phyloP scores from a whole-genome alignment of 2,797 vertebrate species.

The Spea hammondii region DNA sequence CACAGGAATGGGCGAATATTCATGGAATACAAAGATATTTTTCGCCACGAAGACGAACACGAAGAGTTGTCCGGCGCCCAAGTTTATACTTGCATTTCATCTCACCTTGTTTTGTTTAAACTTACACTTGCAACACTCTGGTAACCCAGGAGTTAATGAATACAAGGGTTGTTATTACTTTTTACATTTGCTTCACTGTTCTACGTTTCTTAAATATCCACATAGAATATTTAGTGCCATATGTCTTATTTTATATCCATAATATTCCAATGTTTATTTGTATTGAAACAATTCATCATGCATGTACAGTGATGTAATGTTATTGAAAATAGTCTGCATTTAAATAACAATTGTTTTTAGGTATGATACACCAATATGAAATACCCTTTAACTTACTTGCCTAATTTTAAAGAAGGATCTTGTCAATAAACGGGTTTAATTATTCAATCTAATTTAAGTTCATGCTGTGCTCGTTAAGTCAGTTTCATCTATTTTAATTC shows the following conservation, averaged over 20 bases:
- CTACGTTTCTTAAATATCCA: neutral
- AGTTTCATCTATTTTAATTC: constrained; percentile 1
- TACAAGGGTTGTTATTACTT: too few species aligned
- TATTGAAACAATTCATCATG: neutral
- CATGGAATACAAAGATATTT: too few species aligned
- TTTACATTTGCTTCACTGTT: too few species aligned
- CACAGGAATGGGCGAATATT: too few species aligned
- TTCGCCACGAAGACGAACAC: too few species aligned
- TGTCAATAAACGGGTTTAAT: constrained; percentile 31
- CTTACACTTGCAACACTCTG: too few species aligned
- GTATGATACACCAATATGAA: neutral
- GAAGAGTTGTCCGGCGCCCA: too few species aligned
- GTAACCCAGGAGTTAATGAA: too few species aligned
- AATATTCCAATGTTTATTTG: neutral
- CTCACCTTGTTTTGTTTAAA: too few species aligned
- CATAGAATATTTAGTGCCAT: neutral
- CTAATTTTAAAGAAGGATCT: neutral
- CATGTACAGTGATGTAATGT: neutral
- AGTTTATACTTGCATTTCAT: too few species aligned
- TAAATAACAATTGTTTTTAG: constrained; percentile 14
- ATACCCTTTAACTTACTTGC: constrained; percentile 8
- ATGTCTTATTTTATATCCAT: neutral
- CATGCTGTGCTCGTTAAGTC: neutral
- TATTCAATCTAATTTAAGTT: constrained; percentile 25
- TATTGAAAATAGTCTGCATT: constrained; percentile 18